Evolutionary conservation across 2,113 vertebrate species (phyloP).

Genomic region (Vulpes ferrilata): DNA sequence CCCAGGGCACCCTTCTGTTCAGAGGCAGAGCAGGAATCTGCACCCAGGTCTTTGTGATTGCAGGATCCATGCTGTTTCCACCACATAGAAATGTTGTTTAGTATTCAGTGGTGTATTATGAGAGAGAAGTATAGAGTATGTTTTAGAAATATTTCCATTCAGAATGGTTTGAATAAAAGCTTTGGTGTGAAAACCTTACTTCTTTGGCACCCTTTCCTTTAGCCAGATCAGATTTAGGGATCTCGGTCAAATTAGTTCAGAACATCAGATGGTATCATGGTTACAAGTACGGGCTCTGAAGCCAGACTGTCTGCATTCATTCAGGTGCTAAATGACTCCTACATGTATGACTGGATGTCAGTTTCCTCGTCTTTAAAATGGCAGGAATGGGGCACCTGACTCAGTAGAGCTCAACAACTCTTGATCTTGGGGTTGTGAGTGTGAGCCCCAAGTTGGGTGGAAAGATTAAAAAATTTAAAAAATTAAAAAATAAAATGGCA

Average conservation of each 20-base stretch:
- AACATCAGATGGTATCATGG: not conserved
- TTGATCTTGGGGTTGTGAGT: not conserved
- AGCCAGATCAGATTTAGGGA: not conserved
- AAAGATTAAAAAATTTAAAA: not conserved
- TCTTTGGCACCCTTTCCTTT: not conserved
- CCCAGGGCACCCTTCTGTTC: too few relatives aligned
- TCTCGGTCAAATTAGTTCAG: not conserved
- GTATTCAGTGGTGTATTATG: not conserved
- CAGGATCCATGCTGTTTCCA: not conserved
- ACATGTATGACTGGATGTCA: not conserved
- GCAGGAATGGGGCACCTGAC: not conserved
- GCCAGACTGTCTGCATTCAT: not conserved
- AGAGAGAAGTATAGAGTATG: not conserved
- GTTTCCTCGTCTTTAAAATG: not conserved
- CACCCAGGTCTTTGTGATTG: not conserved
- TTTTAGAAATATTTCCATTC: not conserved
- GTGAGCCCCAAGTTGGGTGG: not conserved
- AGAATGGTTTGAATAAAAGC: not conserved
- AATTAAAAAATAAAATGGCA: not conserved
- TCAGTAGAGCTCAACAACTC: not conserved
- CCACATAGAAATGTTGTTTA: not conserved
- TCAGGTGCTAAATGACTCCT: not conserved
- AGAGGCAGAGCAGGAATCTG: not conserved
- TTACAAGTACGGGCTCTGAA: fast-evolving
- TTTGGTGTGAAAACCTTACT: not conserved